Base-by-base conservation (phyloP, 2,113 vertebrate species). In the Hemiprocne comata region DNA sequence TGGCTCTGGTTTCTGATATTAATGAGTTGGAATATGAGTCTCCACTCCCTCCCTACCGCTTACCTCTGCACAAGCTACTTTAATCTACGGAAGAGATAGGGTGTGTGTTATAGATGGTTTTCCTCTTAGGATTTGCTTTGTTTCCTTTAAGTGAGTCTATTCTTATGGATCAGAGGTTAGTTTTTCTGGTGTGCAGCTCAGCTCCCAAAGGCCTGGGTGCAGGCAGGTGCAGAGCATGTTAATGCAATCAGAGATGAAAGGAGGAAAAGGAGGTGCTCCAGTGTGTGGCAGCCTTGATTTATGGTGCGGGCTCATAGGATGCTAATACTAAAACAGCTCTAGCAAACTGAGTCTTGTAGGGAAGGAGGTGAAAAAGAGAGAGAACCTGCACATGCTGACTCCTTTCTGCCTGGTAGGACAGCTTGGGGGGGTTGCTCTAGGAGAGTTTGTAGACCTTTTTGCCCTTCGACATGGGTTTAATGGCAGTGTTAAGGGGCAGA, bases 131-230 rank as follows among this genome's bases (percentile, higher is more conserved):
- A 28, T 93, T 93, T 73, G 28, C 25, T 77, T 44, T 7, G 6
- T 55, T 78, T 57, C 42, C 51, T 81, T 87, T 84, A 60, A 80
- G 40, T 3, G 8, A 42, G 83, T 38, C 69, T 90, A 58, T 67
- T 75, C 34, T 26, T 44, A 9, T 40, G 50, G 77, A 72, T 94
- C 84, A 94, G 84, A 86, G 76, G 76, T 91, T 93, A 33, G 57
- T 67, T 89, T 60, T 53, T 55, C 28, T 4, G 2, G 19, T 44
- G 82, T 1, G 1, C 44, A 38, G 67, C 62, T 87, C 0, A 0
- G 46, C 60, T 93, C 44, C 42, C 11, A 15, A 74, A 85, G 80
- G 33, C 60, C 29, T 67, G 34, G 44, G 50, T 3, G 5, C 31
- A 58, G 21, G 36, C 78, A 85, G 89, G 76, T 76, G 69, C 54